Percentiles rank a stretch among this genome's conserved stretches.
These are phyloP conservation scores for Aproaerema taeniolella DNA, from an alignment of 2,888 invertebrate species.

Conservation along the genomic window DNA sequence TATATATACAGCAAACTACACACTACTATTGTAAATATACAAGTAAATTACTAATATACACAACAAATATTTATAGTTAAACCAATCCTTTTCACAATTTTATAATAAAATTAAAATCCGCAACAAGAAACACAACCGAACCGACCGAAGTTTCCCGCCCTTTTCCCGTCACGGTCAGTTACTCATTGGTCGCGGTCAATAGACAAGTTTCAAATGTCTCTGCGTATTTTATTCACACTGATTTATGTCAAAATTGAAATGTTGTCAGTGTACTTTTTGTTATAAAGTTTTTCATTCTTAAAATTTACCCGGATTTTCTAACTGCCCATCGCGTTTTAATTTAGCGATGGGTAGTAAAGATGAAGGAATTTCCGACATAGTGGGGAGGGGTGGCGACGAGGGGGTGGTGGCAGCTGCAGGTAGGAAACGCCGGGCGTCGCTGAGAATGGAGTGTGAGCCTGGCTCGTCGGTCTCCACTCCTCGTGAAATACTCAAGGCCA, in stretches of 20 bases:
- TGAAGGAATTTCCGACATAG: constrained; percentile 4
- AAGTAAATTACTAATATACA: too few relatives aligned
- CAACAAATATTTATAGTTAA: too few relatives aligned
- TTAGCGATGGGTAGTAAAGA: constrained; percentile 9
- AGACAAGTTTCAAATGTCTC: too few relatives aligned
- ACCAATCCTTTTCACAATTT: too few relatives aligned
- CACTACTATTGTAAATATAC: too few relatives aligned
- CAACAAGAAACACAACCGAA: too few relatives aligned
- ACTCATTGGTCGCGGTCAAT: too few relatives aligned
- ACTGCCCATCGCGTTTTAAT: constrained; percentile 3
- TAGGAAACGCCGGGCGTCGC: constrained; percentile 6
- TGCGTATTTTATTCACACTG: too few relatives aligned
- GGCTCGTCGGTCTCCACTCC: constrained; percentile 10
- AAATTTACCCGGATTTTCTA: constrained; percentile 1
- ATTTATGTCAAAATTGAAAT: constrained; percentile 11
- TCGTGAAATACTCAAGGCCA: constrained; percentile 6
- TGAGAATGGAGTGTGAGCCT: constrained; percentile 6
- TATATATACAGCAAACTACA: too few relatives aligned
- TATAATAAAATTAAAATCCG: too few relatives aligned
- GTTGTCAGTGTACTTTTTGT: constrained; percentile 10
- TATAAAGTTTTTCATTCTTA: constrained; percentile 11
- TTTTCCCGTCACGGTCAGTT: too few relatives aligned
- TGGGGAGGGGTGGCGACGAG: constrained; percentile 6
- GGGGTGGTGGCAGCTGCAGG: not conserved
- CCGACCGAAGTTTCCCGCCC: too few relatives aligned